Evolutionary conservation across 2,113 vertebrate species (phyloP).

Genomic region (Larimichthys polyactis): DNA sequence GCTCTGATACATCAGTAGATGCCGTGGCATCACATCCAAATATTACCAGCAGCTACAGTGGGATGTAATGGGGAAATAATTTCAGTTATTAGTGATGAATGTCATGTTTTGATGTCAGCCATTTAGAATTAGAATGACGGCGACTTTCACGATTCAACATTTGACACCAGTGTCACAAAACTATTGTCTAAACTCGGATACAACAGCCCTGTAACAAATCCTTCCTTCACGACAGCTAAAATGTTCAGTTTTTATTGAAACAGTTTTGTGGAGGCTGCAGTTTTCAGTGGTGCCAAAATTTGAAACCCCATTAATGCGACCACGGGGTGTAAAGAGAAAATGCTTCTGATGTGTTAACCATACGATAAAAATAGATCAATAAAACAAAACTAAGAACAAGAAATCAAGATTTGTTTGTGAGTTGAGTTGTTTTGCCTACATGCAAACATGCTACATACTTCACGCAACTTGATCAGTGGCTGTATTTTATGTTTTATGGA

Average conservation of each 20-base stretch:
- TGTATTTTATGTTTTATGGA: background rate
- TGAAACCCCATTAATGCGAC: conserved; percentile 1
- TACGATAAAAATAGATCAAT: background rate
- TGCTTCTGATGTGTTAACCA: conserved; percentile 19
- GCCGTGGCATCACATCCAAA: background rate
- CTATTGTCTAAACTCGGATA: background rate
- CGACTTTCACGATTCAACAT: background rate
- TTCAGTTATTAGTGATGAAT: background rate
- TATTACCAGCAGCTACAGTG: background rate
- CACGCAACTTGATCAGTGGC: background rate
- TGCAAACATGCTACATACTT: background rate
- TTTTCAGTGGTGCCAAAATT: background rate
- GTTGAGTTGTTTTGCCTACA: background rate
- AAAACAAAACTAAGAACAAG: background rate
- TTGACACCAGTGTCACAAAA: background rate
- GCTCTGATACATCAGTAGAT: background rate
- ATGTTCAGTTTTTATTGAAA: background rate
- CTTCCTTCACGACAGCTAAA: background rate
- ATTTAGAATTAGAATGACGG: background rate
- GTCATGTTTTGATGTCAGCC: background rate
- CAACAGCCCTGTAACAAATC: background rate
- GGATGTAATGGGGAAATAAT: background rate
- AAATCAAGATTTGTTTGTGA: background rate
- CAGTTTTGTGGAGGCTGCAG: too few relatives aligned
- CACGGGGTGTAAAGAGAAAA: conserved; percentile 2